Evolutionary conservation across 2,113 vertebrate species (phyloP).

Genomic region (Ictalurus punctatus): DNA sequence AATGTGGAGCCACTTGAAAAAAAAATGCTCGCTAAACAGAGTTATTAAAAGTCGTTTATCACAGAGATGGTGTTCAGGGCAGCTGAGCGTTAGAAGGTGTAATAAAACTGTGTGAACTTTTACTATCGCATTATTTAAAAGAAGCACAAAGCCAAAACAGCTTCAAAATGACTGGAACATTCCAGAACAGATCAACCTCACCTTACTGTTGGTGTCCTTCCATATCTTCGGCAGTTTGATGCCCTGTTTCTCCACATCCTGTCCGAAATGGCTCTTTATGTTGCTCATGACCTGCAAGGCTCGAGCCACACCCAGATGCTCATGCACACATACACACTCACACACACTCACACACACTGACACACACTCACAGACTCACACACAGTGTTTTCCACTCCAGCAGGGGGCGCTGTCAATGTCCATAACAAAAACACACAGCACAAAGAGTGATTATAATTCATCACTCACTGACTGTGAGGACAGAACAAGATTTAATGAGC

Average conservation of each 20-base stretch:
- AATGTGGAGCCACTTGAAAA: not conserved
- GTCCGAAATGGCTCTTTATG: slow-evolving; percentile 51
- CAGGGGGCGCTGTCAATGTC: slow-evolving; percentile 35
- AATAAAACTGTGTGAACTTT: not conserved
- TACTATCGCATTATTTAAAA: not conserved
- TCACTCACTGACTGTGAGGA: not conserved
- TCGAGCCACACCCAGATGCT: slow-evolving; percentile 21
- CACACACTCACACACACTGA: not conserved
- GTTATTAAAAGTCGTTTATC: not conserved
- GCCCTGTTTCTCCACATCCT: slow-evolving; percentile 62
- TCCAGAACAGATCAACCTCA: not conserved
- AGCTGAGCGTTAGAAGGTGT: not conserved
- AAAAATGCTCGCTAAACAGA: not conserved
- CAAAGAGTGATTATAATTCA: not conserved
- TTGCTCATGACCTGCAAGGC: slow-evolving; percentile 54
- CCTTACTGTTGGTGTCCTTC: slow-evolving; percentile 52
- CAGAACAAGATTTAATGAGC: not conserved
- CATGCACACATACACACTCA: not conserved
- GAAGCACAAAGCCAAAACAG: not conserved
- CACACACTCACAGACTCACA: not conserved
- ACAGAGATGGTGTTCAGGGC: not conserved
- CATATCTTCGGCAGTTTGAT: slow-evolving; percentile 59
- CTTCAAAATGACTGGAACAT: not conserved
- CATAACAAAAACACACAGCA: slow-evolving; percentile 14
- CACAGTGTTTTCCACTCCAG: slow-evolving; percentile 30